Base-by-base conservation (phyloP, 1,140 invertebrate species). In the Schlechtendalia chinensis region DNA sequence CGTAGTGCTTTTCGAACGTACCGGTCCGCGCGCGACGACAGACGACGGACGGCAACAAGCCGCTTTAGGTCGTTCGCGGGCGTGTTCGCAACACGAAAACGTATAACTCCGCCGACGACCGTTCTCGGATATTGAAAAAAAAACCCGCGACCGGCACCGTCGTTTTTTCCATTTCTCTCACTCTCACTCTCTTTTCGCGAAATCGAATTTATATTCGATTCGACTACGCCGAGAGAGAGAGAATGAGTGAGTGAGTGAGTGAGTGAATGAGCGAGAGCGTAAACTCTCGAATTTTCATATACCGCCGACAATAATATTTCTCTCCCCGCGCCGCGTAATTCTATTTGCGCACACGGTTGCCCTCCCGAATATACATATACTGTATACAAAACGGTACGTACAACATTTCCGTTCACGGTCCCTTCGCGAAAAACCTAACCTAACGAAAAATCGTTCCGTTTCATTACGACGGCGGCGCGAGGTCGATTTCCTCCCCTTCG, bases 181-280 rank as follows among this genome's bases (percentile, higher is more conserved):
- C n/a, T n/a, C n/a, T n/a, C n/a, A n/a, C n/a, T n/a, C n/a, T 19
- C 39, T 79, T 45, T 45, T 56, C 22, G 4, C 22, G 32, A 24
- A 63, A 63, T 79, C 58, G 58, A 63, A 79, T 79, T 79, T 50
- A 50, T 45, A 63, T 79, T 63, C 39, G n/a, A 79, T 53, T 29
- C 32, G 29, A 16, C 32, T 39, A 3, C 3, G 8, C 32, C 3
- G 3, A 27, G n/a, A 39, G 22, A 27, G 32, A 39, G 16, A 17
- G 17, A n/a, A n/a, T 8, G 45, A 53, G 16, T 53, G 0, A 8
- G 32, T 8, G 32, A 39, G 32, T 0, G 16, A 17, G 17, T 8
- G 45, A 53, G 16, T 53, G 0, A 8, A 8, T 8, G 32, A 39
- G 32, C 1, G 16, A 17, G 17, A 72, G 17, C 17, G 1, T 8